Conservation (phyloP, 2,113 vertebrate genomes). For the Lycaon pictus region DNA sequence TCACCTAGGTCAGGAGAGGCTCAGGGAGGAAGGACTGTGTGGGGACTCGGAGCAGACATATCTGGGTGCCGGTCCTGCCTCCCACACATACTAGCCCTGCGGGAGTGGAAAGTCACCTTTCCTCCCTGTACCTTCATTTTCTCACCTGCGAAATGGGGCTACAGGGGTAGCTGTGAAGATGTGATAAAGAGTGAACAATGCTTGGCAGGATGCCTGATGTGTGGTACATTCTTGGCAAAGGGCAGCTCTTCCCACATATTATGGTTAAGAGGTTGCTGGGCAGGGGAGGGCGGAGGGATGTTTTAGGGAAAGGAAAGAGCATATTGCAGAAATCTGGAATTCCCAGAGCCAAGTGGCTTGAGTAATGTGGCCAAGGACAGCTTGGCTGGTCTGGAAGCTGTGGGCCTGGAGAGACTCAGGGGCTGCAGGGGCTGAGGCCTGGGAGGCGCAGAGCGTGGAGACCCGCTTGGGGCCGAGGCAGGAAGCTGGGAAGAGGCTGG, state of each 20-base stretch:
- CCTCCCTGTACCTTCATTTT: background rate
- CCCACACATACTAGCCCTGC: background rate
- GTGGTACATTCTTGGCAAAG: background rate
- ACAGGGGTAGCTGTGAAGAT: accelerated
- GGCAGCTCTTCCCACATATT: background rate
- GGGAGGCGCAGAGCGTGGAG: background rate
- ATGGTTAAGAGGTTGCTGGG: background rate
- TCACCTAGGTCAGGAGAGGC: background rate
- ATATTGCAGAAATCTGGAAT: background rate
- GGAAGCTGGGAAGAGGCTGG: background rate
- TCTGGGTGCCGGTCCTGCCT: background rate
- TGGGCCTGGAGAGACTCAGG: background rate
- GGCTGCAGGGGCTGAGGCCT: background rate
- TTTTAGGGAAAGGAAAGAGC: background rate
- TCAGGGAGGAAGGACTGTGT: background rate
- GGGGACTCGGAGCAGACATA: background rate
- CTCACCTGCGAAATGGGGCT: background rate
- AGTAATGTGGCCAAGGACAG: background rate
- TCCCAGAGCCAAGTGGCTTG: background rate
- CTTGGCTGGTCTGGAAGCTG: background rate
- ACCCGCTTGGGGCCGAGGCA: too few species aligned
- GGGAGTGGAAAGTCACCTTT: background rate
- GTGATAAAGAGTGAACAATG: accelerated
- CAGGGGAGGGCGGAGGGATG: background rate
- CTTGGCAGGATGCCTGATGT: too few species aligned